Conservation (phyloP, 2,113 vertebrate genomes). For the human (Homo sapiens) region GRCh38 chr1:81063001-81063500, state of each 20-base stretch:
- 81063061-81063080: neutral
- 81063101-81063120: neutral
- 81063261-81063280: neutral
- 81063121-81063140: neutral
- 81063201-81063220: neutral
- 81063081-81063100: neutral
- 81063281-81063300: neutral
- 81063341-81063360: neutral
- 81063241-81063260: neutral
- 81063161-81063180: neutral
- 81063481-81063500: neutral
- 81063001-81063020: neutral
- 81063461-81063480: slow-evolving; percentile 12
- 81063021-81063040: neutral
- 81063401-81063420: neutral
- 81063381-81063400: neutral
- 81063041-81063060: neutral
- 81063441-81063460: neutral
- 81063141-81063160: neutral
- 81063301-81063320: neutral
- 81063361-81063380: slow-evolving; percentile 9
- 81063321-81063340: neutral
- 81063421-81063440: neutral
- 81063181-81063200: neutral
- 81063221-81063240: neutral